Percentiles rank a stretch among this genome's conserved stretches.
These are phyloP conservation scores for Pipa parva DNA, from an alignment of 2,113 vertebrate species.

Conservation along the genomic window DNA sequence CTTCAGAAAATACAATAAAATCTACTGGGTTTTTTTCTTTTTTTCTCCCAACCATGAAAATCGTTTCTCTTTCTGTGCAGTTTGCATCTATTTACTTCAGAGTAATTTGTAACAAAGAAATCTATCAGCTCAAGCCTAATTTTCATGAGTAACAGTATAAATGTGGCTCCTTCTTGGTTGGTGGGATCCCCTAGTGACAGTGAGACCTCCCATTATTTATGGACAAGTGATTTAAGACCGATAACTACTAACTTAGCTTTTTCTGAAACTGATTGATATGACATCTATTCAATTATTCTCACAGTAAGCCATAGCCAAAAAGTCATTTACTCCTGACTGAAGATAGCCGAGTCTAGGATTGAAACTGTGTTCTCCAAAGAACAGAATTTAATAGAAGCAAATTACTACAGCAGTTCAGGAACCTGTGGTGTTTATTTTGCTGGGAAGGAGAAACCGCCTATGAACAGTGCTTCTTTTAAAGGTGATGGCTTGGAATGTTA, in stretches of 20 bases:
- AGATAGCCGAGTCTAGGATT: constrained; percentile 34
- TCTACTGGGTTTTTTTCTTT: background rate
- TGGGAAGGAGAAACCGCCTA: background rate
- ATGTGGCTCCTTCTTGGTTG: background rate
- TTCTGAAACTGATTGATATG: constrained; percentile 39
- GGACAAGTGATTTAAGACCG: constrained; percentile 30
- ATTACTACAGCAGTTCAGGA: constrained; percentile 7
- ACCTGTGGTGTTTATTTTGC: constrained; percentile 6
- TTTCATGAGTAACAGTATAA: constrained; percentile 16
- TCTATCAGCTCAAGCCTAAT: constrained; percentile 15
- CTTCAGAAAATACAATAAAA: too few species aligned
- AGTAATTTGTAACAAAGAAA: constrained; percentile 15
- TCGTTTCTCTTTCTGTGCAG: background rate
- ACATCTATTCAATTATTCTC: constrained; percentile 37
- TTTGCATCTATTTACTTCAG: background rate
- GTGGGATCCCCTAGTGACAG: constrained; percentile 7
- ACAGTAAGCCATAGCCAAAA: constrained; percentile 29
- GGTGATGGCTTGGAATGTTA: background rate
- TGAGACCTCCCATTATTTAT: constrained; percentile 21
- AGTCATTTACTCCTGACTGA: constrained; percentile 38
- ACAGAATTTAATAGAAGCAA: constrained; percentile 22
- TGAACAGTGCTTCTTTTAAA: background rate
- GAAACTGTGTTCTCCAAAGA: constrained; percentile 24
- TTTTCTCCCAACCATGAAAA: too few species aligned
- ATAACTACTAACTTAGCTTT: constrained; percentile 26